phyloP scores from a whole-genome alignment of 2,797 vertebrate genomes.

The Myotis myotis region DNA sequence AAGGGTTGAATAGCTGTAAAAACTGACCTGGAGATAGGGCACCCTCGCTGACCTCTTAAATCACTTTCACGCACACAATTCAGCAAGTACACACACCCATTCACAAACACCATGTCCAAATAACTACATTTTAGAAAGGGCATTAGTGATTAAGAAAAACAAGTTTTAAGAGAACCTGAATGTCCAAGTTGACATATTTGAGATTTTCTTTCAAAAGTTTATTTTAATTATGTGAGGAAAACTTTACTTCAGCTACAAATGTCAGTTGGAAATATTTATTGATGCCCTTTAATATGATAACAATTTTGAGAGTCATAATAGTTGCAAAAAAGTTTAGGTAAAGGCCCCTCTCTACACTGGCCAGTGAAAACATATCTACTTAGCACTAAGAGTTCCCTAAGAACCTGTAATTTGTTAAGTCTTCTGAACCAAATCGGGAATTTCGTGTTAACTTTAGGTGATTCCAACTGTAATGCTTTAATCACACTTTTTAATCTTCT shows the following conservation, averaged over 20 bases:
- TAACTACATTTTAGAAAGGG: background rate
- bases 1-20: slow-evolving; percentile 24
- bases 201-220: background rate
- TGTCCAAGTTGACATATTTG: background rate
- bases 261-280: background rate
- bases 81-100: background rate
- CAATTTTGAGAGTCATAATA: background rate
- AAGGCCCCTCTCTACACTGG: background rate
- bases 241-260: background rate
- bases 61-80: slow-evolving; percentile 51
- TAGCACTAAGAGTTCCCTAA: background rate
- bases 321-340: background rate
- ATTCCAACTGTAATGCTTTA: background rate
- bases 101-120: slow-evolving; percentile 25
- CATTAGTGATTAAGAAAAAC: background rate
- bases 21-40: background rate
- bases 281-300: background rate
- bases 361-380: background rate
- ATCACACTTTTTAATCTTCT: background rate
- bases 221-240: slow-evolving; percentile 21
- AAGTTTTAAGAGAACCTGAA: background rate
- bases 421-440: background rate
- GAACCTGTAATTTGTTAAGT: background rate
- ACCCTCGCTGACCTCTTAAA: slow-evolving; percentile 37
- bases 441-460: background rate